phyloP scores from a whole-genome alignment of 1,140 invertebrate species.

The Plodia interpunctella region DNA sequence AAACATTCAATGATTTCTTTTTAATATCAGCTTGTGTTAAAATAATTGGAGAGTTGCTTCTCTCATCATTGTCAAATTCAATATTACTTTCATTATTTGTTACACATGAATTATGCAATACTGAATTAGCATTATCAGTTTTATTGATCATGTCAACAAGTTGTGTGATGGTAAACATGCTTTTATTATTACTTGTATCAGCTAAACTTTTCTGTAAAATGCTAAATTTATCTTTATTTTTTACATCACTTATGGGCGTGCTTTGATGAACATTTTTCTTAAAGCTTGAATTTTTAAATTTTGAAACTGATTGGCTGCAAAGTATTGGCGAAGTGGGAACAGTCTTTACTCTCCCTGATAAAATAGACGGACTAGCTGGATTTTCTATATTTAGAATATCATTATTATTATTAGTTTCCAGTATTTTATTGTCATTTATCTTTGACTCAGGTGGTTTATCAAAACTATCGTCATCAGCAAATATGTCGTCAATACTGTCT shows the following conservation, averaged over 20 bases:
- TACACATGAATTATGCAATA: not conserved
- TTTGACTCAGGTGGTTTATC: slow-evolving; percentile 20
- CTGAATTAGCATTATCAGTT: slow-evolving; percentile 22
- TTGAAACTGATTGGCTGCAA: slow-evolving; percentile 22
- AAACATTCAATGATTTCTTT: slow-evolving; percentile 18
- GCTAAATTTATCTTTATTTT: not conserved
- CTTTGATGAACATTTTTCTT: not conserved
- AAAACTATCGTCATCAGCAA: slow-evolving; percentile 50
- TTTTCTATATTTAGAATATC: slow-evolving; percentile 12
- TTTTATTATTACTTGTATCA: slow-evolving; percentile 44
- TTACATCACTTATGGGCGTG: not conserved
- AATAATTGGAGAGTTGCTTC: slow-evolving; percentile 53
- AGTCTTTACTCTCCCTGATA: slow-evolving; percentile 41
- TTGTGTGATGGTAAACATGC: slow-evolving; percentile 62
- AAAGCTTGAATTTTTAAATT: not conserved
- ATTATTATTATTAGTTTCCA: slow-evolving; percentile 18
- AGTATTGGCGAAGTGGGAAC: slow-evolving; percentile 53
- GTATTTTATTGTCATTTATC: slow-evolving; percentile 14
- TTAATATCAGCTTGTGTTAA: slow-evolving; percentile 51
- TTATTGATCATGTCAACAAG: slow-evolving; percentile 59
- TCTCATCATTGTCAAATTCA: slow-evolving; percentile 19
- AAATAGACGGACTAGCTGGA: slow-evolving; percentile 53
- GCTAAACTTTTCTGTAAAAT: slow-evolving; percentile 8
- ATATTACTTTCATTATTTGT: not conserved
- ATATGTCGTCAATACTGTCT: slow-evolving; percentile 67